These are phyloP conservation scores for Elephas maximus DNA, from an alignment of 2,113 vertebrate species.

Conservation along the genomic window DNA sequence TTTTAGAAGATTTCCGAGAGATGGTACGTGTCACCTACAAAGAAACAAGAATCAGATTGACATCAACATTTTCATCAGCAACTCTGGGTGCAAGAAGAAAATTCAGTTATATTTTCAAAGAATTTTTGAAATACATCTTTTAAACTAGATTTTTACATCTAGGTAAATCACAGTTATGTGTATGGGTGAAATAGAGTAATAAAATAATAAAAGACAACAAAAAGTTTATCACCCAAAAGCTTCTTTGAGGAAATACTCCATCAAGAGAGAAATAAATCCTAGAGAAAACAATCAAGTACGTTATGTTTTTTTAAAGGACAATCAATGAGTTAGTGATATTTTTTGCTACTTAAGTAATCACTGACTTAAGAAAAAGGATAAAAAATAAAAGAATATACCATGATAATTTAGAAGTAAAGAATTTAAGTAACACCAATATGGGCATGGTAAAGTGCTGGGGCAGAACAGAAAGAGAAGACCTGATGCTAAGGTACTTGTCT, in stretches of 20 bases:
- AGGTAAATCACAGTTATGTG: not conserved
- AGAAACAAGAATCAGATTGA: not conserved
- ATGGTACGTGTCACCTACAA: not conserved
- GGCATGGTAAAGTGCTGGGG: not conserved
- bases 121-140: not conserved
- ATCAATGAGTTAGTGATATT: not conserved
- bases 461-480: not conserved
- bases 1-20: not conserved
- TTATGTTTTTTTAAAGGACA: not conserved
- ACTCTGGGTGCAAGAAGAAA: not conserved
- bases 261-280: constrained; percentile 2
- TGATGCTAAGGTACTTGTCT: not conserved
- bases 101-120: not conserved
- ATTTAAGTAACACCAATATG: not conserved
- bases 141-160: not conserved
- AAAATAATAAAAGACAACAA: not conserved
- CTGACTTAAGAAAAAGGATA: not conserved
- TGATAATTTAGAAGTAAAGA: not conserved
- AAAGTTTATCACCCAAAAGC: not conserved
- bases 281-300: not conserved
- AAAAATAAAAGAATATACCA: not conserved
- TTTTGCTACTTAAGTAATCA: not conserved
- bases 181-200: not conserved
- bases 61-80: not conserved
- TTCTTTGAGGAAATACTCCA: not conserved